phyloP scores from a whole-genome alignment of 2,888 invertebrate genomes.

The Tribolium freemani region DNA sequence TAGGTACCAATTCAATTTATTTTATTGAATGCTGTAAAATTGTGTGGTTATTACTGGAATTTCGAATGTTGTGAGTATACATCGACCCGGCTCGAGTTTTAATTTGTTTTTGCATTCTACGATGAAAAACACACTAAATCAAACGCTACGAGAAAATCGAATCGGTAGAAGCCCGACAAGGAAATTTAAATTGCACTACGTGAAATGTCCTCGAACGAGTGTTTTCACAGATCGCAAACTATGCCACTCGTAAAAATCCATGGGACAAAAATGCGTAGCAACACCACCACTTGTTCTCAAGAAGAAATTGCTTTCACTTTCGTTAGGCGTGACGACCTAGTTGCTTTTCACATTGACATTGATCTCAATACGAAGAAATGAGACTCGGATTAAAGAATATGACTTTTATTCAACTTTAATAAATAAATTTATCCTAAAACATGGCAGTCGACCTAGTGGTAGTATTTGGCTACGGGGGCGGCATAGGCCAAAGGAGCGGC shows the following conservation, averaged over 20 bases:
- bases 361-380: constrained; percentile 35
- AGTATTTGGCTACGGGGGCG: constrained; percentile 48
- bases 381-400: background rate
- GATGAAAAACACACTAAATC: constrained; percentile 1
- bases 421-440: constrained; percentile 23
- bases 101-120: background rate
- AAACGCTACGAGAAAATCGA: background rate
- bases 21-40: constrained; percentile 16
- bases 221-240: background rate
- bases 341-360: constrained; percentile 39
- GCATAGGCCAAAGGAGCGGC: constrained; percentile 49
- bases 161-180: background rate
- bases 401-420: constrained; percentile 36
- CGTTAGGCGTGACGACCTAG: constrained; percentile 21
- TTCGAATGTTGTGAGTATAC: background rate
- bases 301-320: constrained; percentile 43
- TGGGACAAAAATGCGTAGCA: constrained; percentile 9
- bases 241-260: background rate
- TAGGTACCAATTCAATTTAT: constrained; percentile 10
- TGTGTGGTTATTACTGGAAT: background rate
- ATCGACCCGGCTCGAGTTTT: background rate
- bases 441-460: constrained; percentile 35
- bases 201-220: no score
- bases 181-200: background rate
- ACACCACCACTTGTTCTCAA: constrained; percentile 24